phyloP scores from a whole-genome alignment of 2,888 invertebrate genomes.

The Loripinus fragilis region DNA sequence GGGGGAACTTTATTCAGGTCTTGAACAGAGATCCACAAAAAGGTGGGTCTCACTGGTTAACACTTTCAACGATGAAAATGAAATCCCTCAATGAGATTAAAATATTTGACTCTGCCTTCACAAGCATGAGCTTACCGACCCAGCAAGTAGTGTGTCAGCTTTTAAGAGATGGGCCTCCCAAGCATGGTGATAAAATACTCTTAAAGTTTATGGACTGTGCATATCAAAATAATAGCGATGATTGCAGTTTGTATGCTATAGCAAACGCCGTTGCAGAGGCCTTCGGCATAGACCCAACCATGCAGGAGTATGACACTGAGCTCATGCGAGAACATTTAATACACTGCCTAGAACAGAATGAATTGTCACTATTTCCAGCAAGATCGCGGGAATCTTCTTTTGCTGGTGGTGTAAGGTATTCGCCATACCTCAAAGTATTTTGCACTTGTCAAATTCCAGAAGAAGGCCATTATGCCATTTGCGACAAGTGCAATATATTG shows the following conservation, averaged over 20 bases:
- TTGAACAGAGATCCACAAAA: too few species aligned
- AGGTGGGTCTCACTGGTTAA: too few species aligned
- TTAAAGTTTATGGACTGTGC: neutral
- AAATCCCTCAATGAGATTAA: too few species aligned
- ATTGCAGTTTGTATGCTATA: neutral
- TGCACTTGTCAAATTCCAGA: slow-evolving; percentile 13
- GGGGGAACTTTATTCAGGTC: too few species aligned
- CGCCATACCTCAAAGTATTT: neutral
- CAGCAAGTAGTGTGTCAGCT: slow-evolving; percentile 7
- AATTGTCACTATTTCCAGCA: slow-evolving; percentile 1
- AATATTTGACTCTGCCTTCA: slow-evolving; percentile 5
- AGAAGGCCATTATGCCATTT: neutral
- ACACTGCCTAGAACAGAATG: neutral
- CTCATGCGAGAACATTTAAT: neutral
- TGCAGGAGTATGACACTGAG: too few species aligned
- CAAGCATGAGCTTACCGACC: slow-evolving; percentile 7
- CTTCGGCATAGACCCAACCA: too few species aligned
- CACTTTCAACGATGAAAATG: too few species aligned
- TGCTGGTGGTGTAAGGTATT: neutral
- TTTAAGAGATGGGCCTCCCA: neutral
- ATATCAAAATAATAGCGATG: too few species aligned
- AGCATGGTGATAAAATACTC: neutral
- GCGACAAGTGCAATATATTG: neutral
- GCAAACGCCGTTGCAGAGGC: too few species aligned
- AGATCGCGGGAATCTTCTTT: neutral